phyloP scores from a whole-genome alignment of 2,113 vertebrate species.

The Numenius arquata region DNA sequence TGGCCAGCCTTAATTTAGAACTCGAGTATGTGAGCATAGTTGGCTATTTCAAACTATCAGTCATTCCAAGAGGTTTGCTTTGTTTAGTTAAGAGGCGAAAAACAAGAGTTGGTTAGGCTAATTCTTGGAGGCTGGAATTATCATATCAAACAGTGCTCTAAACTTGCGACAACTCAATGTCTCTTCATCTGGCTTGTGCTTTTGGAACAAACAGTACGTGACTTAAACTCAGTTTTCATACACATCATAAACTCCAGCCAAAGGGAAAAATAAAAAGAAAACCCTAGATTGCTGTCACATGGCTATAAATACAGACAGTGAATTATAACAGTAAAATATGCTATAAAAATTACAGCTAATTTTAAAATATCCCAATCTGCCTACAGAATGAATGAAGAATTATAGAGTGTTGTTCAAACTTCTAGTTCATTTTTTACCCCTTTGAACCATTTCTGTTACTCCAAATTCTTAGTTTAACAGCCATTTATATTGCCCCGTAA shows the following conservation, averaged over 20 bases:
- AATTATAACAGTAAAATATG: conserved; percentile 62
- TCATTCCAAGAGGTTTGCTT: conserved; percentile 14
- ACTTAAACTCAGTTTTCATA: conserved; percentile 53
- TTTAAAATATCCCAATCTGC: conserved; percentile 61
- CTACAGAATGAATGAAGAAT: conserved; percentile 43
- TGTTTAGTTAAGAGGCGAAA: background rate
- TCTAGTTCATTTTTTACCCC: background rate
- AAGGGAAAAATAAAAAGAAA: conserved; percentile 46
- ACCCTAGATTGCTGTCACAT: conserved; percentile 59
- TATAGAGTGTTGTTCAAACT: background rate
- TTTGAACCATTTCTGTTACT: conserved; percentile 27
- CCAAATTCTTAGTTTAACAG: conserved; percentile 2
- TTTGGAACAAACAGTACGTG: conserved; percentile 10
- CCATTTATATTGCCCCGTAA: background rate
- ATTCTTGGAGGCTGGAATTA: conserved; percentile 53
- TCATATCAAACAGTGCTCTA: conserved; percentile 14
- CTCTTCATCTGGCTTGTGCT: conserved; percentile 25
- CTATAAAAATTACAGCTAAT: conserved; percentile 69
- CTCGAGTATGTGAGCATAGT: background rate
- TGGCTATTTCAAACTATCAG: conserved; percentile 18
- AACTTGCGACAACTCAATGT: conserved; percentile 11
- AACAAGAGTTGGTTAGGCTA: background rate
- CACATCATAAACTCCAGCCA: conserved; percentile 33
- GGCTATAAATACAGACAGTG: conserved; percentile 60
- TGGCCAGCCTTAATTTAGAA: background rate